phyloP scores from a whole-genome alignment of 2,113 vertebrate genomes.

The Sclerurus mexicanus region DNA sequence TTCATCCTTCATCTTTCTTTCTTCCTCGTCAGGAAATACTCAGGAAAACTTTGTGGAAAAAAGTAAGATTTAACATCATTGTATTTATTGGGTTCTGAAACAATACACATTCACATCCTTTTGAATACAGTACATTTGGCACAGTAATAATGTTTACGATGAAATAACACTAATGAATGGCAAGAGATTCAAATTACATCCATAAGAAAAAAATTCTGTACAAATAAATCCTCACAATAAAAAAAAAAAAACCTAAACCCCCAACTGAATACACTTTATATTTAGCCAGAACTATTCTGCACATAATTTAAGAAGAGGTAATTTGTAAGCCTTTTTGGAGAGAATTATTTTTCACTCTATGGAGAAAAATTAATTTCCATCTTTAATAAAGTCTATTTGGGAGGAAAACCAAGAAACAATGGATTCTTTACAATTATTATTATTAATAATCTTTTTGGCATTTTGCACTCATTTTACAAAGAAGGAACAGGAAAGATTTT shows the following conservation, averaged over 20 bases:
- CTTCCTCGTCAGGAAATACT: slow-evolving; percentile 28
- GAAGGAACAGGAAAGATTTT: slow-evolving; percentile 65
- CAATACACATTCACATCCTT: slow-evolving; percentile 96
- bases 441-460: slow-evolving; percentile 59
- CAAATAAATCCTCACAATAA: slow-evolving; percentile 93
- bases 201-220: slow-evolving; percentile 83
- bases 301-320: slow-evolving; percentile 87
- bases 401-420: slow-evolving; percentile 54
- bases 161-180: slow-evolving; percentile 89
- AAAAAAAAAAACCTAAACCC: slow-evolving; percentile 56
- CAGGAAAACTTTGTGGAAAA: slow-evolving; percentile 47
- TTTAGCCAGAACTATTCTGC: slow-evolving; percentile 81
- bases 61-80: slow-evolving; percentile 79
- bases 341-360: slow-evolving; percentile 67
- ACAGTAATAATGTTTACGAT: slow-evolving; percentile 91
- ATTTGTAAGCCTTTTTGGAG: slow-evolving; percentile 72
- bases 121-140: slow-evolving; percentile 99
- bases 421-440: slow-evolving; percentile 60
- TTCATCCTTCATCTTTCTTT: not conserved
- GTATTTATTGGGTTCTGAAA: slow-evolving; percentile 96
- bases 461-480: slow-evolving; percentile 65
- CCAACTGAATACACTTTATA: slow-evolving; percentile 78
- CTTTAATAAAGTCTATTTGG: slow-evolving; percentile 47
- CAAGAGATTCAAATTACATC: slow-evolving; percentile 87
- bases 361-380: slow-evolving; percentile 63